These are phyloP conservation scores for Phataginus tricuspis DNA, from an alignment of 2,797 vertebrate species.

Conservation along the genomic window DNA sequence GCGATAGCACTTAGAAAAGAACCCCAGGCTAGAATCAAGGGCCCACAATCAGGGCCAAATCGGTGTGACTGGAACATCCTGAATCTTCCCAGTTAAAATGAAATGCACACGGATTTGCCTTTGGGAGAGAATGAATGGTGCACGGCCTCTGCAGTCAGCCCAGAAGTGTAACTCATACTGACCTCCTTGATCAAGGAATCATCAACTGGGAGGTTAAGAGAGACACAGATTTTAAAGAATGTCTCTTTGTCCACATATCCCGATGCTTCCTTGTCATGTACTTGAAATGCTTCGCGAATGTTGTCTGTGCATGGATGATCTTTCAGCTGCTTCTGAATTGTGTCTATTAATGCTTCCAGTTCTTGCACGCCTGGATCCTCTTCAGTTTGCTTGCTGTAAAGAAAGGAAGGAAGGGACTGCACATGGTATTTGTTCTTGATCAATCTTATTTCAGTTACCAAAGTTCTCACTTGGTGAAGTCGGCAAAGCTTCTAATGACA, in stretches of 20 bases:
- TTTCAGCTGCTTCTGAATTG: constrained; percentile 82
- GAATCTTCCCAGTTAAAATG: neutral
- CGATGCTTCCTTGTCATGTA: constrained; percentile 78
- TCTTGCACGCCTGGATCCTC: constrained; percentile 42
- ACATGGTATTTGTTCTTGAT: constrained; percentile 34
- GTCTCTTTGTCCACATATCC: constrained; percentile 80
- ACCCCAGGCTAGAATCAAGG: neutral
- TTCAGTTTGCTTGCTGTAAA: constrained; percentile 67
- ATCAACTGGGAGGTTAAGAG: constrained; percentile 77
- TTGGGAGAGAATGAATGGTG: neutral
- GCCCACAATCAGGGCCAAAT: neutral
- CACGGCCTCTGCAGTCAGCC: neutral
- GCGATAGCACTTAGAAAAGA: neutral
- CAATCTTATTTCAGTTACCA: neutral
- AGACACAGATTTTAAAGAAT: constrained; percentile 83
- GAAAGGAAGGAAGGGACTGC: constrained; percentile 40
- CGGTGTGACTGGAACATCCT: neutral
- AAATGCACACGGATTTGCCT: neutral
- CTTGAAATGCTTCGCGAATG: constrained; percentile 75
- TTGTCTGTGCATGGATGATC: constrained; percentile 44
- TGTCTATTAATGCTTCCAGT: constrained; percentile 75
- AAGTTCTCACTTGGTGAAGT: neutral
- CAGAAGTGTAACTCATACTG: constrained; percentile 19
- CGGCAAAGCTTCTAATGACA: neutral
- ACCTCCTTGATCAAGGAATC: constrained; percentile 83